A percentile compares a stretch with the other conserved stretches of the same genome.
Evolutionary conservation across 2,797 vertebrate genomes (phyloP).

Genomic region (Percopsis omiscomaycus): DNA sequence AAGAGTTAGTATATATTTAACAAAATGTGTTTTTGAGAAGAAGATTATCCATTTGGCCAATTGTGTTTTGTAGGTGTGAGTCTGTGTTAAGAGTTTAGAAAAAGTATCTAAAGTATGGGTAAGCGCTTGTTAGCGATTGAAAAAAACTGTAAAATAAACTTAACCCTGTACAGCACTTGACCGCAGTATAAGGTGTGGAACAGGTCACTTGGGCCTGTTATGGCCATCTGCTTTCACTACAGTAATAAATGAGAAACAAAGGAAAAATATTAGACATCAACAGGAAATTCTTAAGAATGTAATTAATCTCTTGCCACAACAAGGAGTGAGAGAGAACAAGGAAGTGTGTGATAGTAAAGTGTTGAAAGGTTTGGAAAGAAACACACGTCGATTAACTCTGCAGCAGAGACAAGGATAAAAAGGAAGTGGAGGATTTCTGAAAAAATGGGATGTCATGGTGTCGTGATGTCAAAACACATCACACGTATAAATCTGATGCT

Average conservation of each 20-base stretch:
- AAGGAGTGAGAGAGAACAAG: conserved; percentile 38
- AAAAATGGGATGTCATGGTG: not conserved
- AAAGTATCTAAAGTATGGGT: too few relatives aligned
- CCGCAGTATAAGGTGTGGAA: not conserved
- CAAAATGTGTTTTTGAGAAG: too few relatives aligned
- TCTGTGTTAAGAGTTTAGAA: too few relatives aligned
- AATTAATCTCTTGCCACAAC: conserved; percentile 31
- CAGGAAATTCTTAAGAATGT: conserved; percentile 53
- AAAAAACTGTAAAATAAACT: conserved; percentile 62
- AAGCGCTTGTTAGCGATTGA: too few relatives aligned
- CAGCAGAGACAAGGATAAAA: conserved; percentile 14
- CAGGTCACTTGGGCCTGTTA: conserved; percentile 25
- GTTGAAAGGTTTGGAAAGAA: conserved; percentile 51
- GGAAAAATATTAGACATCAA: conserved; percentile 45
- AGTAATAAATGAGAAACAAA: conserved; percentile 30
- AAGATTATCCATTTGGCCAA: too few relatives aligned
- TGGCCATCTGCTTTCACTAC: conserved; percentile 6
- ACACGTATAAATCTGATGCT: not conserved
- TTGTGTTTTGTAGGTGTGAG: too few relatives aligned
- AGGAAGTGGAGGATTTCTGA: not conserved
- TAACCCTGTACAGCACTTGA: conserved; percentile 25
- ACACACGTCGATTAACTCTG: conserved; percentile 4
- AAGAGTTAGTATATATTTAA: too few relatives aligned
- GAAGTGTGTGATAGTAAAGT: conserved; percentile 43
- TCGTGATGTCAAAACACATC: not conserved